These are phyloP conservation scores for Philaenus spumarius DNA, from an alignment of 1,140 invertebrate genomes.

Conservation along the genomic window DNA sequence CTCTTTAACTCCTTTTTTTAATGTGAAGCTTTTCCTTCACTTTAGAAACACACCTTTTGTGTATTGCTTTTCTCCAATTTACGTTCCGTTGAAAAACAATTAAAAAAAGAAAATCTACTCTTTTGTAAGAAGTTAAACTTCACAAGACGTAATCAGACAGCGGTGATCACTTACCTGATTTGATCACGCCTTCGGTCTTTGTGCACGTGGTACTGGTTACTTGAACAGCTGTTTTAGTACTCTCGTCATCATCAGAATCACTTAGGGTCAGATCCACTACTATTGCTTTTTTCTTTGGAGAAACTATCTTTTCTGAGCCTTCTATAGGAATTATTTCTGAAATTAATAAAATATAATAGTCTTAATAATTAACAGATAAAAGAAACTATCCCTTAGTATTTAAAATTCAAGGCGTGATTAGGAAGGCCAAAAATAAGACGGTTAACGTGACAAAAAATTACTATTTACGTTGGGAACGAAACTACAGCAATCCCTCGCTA, in stretches of 20 bases:
- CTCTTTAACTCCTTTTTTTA: too few relatives aligned
- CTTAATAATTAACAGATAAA: too few relatives aligned
- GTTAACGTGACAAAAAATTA: too few relatives aligned
- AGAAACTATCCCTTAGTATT: too few relatives aligned
- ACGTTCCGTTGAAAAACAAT: not conserved
- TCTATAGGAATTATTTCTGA: not conserved
- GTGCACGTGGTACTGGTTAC: not conserved
- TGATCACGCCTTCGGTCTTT: not conserved
- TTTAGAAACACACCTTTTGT: not conserved
- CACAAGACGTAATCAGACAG: not conserved
- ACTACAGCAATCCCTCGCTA: too few relatives aligned
- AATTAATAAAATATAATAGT: too few relatives aligned
- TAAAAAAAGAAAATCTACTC: not conserved
- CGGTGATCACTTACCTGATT: not conserved
- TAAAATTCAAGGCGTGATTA: too few relatives aligned
- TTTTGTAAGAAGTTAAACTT: not conserved
- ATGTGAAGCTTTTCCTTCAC: not conserved
- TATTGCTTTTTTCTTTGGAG: constrained; percentile 30
- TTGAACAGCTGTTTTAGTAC: not conserved
- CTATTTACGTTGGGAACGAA: too few relatives aligned
- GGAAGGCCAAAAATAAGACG: too few relatives aligned
- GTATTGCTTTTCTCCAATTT: not conserved
- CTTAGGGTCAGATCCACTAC: constrained; percentile 34
- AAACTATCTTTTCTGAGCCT: not conserved
- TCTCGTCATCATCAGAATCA: constrained; percentile 30